Base-by-base conservation (phyloP, 37 sponge, comb jelly and placozoan genomes). In the Chondrilla cf. caribensis region DNA sequence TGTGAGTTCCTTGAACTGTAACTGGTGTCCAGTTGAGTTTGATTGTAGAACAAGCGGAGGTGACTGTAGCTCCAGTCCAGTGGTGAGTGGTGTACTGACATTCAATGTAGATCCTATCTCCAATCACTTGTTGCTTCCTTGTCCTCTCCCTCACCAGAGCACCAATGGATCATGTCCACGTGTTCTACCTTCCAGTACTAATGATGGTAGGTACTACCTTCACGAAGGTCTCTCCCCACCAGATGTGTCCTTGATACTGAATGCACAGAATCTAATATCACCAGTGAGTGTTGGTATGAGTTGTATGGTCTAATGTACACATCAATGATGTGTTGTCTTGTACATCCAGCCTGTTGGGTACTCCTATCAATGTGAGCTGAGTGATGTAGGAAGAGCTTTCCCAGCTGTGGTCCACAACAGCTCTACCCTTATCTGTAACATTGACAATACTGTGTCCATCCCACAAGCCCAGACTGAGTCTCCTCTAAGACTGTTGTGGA, bases 11-110 rank as follows among this genome's bases (percentile, higher is more conserved):
- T 67, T 67, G 35, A 67, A 67, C 68, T 67, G 68, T 33, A 67
- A 67, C 68, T 67, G 68, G 68, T 67, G 68, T 67, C 68, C 68
- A 67, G 32, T 67, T 67, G 68, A 67, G 68, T 67, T 67, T 67
- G 35, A 29, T 28, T 67, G 68, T 29, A 67, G 68, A 67, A 67
- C 68, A 33, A 67, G 68, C 17, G 68, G 68, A 67, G 68, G 35
- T 33, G 68, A 67, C 68, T 67, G 68, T 33, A 67, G 68, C 33
- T 17, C 31, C 35, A 67, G 68, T 29, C 68, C 68, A 67, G 68
- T 67, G 68, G 68, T 67, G 35, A 67, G 68, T 67, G 68, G 29
- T 47, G 6, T n/a, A n/a, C n/a, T n/a, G n/a, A n/a, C n/a, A n/a
- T n/a, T n/a, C n/a, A n/a, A n/a, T n/a, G n/a, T n/a, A n/a, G n/a